These are phyloP conservation scores for Cyphomyrmex costatus DNA, from an alignment of 1,140 invertebrate species.

Conservation along the genomic window DNA sequence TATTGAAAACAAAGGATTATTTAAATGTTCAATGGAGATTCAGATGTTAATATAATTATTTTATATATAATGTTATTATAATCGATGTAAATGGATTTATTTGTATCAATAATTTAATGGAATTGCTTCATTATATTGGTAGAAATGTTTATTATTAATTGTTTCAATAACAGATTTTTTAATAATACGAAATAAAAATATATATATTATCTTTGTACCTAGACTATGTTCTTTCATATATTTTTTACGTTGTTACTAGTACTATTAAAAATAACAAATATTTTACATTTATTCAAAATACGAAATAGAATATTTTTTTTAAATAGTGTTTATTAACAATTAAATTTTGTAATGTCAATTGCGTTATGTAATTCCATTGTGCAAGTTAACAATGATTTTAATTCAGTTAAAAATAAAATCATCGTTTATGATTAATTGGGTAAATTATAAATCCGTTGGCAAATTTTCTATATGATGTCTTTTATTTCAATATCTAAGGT, in stretches of 20 bases:
- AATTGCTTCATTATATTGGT: conserved; percentile 3
- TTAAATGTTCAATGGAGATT: conserved; percentile 31
- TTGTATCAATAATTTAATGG: conserved; percentile 26
- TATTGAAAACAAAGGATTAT: conserved; percentile 14
- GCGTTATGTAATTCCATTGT: background rate
- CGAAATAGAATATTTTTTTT: background rate
- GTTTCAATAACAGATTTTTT: background rate
- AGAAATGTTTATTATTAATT: conserved; percentile 6
- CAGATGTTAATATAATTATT: conserved; percentile 5
- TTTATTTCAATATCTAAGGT: conserved; percentile 27
- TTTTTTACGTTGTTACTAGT: background rate
- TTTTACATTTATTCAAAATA: background rate
- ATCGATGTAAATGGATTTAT: conserved; percentile 23
- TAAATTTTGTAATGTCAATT: conserved; percentile 7
- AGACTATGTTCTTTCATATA: background rate
- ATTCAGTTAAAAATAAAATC: background rate
- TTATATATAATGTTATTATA: conserved; percentile 23
- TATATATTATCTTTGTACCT: background rate
- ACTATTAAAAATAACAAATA: background rate
- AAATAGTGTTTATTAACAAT: conserved; percentile 3
- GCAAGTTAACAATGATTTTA: conserved; percentile 34
- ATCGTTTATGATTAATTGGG: conserved; percentile 29
- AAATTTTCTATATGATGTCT: background rate
- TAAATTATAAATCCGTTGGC: conserved; percentile 5
- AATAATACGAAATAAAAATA: conserved; percentile 11